These are phyloP conservation scores for Cosmia trapezina DNA, from an alignment of 2,888 invertebrate species.

Conservation along the genomic window DNA sequence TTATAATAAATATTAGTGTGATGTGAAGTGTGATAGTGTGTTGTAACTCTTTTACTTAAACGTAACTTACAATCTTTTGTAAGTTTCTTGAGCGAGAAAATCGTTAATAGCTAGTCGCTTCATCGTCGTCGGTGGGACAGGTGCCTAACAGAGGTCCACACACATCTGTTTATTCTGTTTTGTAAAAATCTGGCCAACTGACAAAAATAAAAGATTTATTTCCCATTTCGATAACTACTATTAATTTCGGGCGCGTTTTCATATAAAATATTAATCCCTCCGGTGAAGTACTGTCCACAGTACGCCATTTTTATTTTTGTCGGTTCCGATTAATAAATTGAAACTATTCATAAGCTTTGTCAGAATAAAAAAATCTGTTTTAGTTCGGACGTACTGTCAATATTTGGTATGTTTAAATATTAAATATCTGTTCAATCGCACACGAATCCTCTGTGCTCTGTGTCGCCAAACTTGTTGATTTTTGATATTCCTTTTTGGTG, in stretches of 20 bases:
- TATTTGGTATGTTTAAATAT: slow-evolving; percentile 54
- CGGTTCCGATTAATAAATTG: slow-evolving; percentile 20
- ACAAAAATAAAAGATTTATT: not conserved
- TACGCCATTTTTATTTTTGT: slow-evolving; percentile 16
- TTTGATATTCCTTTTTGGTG: slow-evolving; percentile 67
- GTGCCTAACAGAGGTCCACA: not conserved
- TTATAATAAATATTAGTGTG: no score
- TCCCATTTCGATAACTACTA: not conserved
- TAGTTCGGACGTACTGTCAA: slow-evolving; percentile 39
- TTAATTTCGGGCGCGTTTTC: not conserved
- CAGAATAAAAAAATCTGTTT: slow-evolving; percentile 15
- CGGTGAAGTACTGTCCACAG: not conserved
- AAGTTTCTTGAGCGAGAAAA: not conserved
- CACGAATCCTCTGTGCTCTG: slow-evolving; percentile 35
- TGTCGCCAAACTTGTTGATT: slow-evolving; percentile 68
- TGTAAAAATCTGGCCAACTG: not conserved
- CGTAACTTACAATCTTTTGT: not conserved
- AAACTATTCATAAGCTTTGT: not conserved
- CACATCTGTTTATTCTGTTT: not conserved
- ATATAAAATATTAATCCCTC: slow-evolving; percentile 6
- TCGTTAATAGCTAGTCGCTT: not conserved
- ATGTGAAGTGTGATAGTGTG: not conserved
- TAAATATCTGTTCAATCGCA: slow-evolving; percentile 44
- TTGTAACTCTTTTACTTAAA: not conserved
- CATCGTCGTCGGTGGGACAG: no score